Evolutionary conservation across 2,113 vertebrate species (phyloP).

Genomic region (Percina caprodes): DNA sequence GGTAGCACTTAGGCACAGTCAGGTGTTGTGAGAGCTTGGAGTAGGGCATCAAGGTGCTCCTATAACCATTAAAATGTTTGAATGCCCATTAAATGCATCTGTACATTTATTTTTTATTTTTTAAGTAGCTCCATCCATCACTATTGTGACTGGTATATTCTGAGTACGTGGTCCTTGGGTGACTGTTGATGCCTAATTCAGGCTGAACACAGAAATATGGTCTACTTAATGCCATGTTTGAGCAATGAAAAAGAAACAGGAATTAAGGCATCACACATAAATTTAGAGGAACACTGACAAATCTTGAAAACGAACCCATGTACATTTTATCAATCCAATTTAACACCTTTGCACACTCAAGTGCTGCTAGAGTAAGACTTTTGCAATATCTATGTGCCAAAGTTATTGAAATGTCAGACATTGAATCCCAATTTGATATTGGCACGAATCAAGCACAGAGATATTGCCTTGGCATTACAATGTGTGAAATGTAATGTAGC

Average conservation of each 20-base stretch:
- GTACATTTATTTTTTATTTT: conserved; percentile 61
- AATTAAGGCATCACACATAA: conserved; percentile 13
- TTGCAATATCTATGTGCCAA: neutral
- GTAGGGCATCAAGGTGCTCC: conserved; percentile 59
- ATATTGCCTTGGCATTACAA: neutral
- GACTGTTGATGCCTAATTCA: conserved; percentile 38
- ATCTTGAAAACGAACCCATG: neutral
- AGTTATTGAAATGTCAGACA: neutral
- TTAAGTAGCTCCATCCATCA: conserved; percentile 74
- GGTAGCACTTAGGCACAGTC: conserved; percentile 50
- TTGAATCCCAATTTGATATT: neutral
- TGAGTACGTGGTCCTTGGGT: conserved; percentile 38
- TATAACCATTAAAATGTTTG: conserved; percentile 75
- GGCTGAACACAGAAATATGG: conserved; percentile 54
- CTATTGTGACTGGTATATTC: conserved; percentile 66
- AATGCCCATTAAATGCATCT: conserved; percentile 72
- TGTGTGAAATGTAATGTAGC: neutral
- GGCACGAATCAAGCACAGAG: neutral
- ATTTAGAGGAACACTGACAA: neutral
- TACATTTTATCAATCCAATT: neutral
- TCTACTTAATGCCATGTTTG: conserved; percentile 32
- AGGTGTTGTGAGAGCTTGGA: conserved; percentile 48
- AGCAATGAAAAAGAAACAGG: conserved; percentile 25
- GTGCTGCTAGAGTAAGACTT: neutral
- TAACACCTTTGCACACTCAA: neutral